Evolutionary conservation across 2,888 invertebrate genomes (phyloP), one percentile per base, ranked within the genome.

Genomic region (Callyntrura sp.): DNA sequence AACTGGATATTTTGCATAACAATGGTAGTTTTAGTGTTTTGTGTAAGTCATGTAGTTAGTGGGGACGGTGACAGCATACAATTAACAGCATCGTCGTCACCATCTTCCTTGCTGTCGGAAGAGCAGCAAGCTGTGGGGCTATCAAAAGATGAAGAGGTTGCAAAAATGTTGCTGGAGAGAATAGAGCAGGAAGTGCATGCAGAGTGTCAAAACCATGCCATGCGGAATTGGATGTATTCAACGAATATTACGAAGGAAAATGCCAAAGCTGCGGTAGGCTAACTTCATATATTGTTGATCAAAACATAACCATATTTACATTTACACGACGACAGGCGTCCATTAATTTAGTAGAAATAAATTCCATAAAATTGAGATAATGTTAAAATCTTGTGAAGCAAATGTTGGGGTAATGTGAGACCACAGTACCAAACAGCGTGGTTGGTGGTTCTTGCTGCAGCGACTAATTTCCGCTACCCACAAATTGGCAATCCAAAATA

Each of bases 221-320:
- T 92, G 3, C 78, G 65, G 14, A 91, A 90, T 48, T 93, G 93
- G 93, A 90, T 62, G 65, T 92, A 90, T 62, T 79, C 82, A 8
- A 90, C 90, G 3, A 92, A 93, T 55, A 82, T 92, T 11, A 93
- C 93, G 0, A 68, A 78, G 28, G 88, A 83, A n/a, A 91, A 92
- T 81, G 79, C 90, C 20, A 83, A 83, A 8, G 87, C 85, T 20
- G 89, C 91, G 17, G 92, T 92, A 91, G 55, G 90, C 3, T 4
- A 35, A 35, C 35, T 20, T 20, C 14, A 70, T 43, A 35, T 35
- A 35, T 17, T 11, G 11, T 62, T 35, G 35, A 35, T 35, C 2
- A 35, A 6, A 35, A 35, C 6, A n/a, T 35, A 35, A 4, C 3
- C 35, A 17, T 17, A 60, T n/a, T 60, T 60, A 20, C 3, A 3